These are phyloP conservation scores for Acleris cristana DNA, from an alignment of 2,888 invertebrate species.

Conservation along the genomic window DNA sequence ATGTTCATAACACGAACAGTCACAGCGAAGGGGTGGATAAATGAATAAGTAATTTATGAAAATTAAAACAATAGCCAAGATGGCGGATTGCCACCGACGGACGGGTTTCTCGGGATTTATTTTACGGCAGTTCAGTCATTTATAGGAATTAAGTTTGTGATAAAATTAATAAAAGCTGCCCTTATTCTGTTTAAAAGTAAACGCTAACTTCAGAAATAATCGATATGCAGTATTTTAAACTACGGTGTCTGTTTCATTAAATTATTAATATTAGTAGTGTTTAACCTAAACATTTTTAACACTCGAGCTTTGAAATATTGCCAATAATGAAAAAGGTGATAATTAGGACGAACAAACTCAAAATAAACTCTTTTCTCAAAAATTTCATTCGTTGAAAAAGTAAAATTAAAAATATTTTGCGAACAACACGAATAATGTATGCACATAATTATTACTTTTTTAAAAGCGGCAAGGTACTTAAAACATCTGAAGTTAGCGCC, in stretches of 20 bases:
- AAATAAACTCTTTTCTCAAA: too few species aligned
- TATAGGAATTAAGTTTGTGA: not conserved
- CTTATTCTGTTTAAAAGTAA: too few species aligned
- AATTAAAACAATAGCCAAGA: slow-evolving; percentile 58
- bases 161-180: not conserved
- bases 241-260: too few species aligned
- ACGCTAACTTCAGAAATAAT: too few species aligned
- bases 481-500: not conserved
- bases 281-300: too few species aligned
- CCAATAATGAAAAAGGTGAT: too few species aligned
- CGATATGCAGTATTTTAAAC: too few species aligned
- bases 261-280: too few species aligned
- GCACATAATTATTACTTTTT: too few species aligned
- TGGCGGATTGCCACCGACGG: slow-evolving; percentile 4
- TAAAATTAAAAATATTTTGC: not conserved
- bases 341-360: too few species aligned
- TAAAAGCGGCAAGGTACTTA: not conserved
- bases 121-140: not conserved
- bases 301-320: too few species aligned
- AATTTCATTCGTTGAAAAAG: too few species aligned
- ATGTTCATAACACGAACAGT: not conserved
- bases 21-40: slow-evolving; percentile 30
- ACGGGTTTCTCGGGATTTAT: slow-evolving; percentile 1
- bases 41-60: slow-evolving; percentile 56
- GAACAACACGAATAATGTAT: not conserved